Percentiles rank a stretch among this genome's conserved stretches.
phyloP scores from a whole-genome alignment of 2,797 vertebrate species.

The Chromis chromis region DNA sequence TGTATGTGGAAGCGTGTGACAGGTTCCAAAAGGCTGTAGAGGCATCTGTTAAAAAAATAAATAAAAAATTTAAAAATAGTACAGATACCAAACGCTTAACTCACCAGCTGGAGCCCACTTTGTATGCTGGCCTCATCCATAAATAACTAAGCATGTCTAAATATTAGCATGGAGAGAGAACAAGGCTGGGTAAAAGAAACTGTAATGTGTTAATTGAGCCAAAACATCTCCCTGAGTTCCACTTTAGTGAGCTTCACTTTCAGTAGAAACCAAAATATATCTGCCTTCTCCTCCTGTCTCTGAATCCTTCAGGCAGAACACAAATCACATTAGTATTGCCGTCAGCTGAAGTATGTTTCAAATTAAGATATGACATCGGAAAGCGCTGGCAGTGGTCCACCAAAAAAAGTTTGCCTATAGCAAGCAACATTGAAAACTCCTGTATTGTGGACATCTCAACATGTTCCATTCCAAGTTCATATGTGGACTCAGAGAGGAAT shows the following conservation, averaged over 20 bases:
- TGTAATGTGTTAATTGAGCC: constrained; percentile 61
- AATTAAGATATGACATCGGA: constrained; percentile 47
- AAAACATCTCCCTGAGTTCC: constrained; percentile 37
- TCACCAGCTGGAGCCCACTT: constrained; percentile 52
- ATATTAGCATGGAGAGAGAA: constrained; percentile 54
- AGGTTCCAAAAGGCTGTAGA: constrained; percentile 1
- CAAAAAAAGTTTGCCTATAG: constrained; percentile 24
- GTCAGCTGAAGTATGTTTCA: constrained; percentile 56
- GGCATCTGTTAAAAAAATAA: constrained; percentile 23
- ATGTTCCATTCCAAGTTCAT: neutral
- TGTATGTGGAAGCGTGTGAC: constrained; percentile 50
- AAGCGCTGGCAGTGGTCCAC: constrained; percentile 4
- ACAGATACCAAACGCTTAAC: constrained; percentile 45
- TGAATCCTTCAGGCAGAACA: constrained; percentile 60
- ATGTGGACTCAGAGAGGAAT: no score
- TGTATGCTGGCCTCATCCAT: constrained; percentile 48
- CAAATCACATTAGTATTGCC: constrained; percentile 71
- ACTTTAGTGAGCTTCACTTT: constrained; percentile 28
- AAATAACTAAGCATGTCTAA: constrained; percentile 61
- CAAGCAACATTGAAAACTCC: constrained; percentile 37
- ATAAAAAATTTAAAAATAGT: neutral
- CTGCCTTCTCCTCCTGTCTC: constrained; percentile 55
- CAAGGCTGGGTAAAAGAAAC: constrained; percentile 18
- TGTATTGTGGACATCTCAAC: constrained; percentile 20
- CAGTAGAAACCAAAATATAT: constrained; percentile 41